Percentiles rank a stretch among this genome's conserved stretches.
These are phyloP conservation scores for Eupithecia vulgata DNA, from an alignment of 2,888 invertebrate species.

Conservation along the genomic window DNA sequence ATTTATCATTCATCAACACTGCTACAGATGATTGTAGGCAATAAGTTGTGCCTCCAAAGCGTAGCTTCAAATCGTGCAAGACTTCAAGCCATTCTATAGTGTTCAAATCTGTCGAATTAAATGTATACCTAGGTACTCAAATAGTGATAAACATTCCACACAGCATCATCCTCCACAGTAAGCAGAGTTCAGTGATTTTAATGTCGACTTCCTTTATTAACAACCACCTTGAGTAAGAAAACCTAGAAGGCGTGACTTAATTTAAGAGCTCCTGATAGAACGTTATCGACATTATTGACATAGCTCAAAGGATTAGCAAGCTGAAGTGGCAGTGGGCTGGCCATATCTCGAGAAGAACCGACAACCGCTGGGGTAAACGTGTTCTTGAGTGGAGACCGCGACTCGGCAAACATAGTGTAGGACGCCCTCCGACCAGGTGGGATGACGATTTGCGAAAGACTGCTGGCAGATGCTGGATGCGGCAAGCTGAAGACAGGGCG, in stretches of 20 bases:
- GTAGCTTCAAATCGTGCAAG: slow-evolving; percentile 65
- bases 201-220: not conserved
- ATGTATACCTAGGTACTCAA: not conserved
- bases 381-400: too few relatives aligned
- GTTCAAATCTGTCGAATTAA: slow-evolving; percentile 58
- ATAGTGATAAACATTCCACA: not conserved
- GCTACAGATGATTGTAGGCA: slow-evolving; percentile 73
- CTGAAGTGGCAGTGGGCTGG: too few relatives aligned
- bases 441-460: too few relatives aligned
- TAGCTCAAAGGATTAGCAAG: too few relatives aligned
- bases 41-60: slow-evolving; percentile 76
- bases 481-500: too few relatives aligned
- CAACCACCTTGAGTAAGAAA: not conserved
- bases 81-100: slow-evolving; percentile 72
- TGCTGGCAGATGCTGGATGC: too few relatives aligned
- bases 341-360: too few relatives aligned
- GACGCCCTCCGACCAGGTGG: too few relatives aligned
- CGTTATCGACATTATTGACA: too few relatives aligned
- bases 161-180: not conserved
- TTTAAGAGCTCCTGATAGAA: not conserved
- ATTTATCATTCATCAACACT: slow-evolving; percentile 76
- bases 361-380: too few relatives aligned
- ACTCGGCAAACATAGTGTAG: too few relatives aligned
- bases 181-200: not conserved
- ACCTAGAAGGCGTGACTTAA: not conserved